Base-by-base conservation (phyloP, 2,797 vertebrate genomes). In the Rhinogobio ventralis region DNA sequence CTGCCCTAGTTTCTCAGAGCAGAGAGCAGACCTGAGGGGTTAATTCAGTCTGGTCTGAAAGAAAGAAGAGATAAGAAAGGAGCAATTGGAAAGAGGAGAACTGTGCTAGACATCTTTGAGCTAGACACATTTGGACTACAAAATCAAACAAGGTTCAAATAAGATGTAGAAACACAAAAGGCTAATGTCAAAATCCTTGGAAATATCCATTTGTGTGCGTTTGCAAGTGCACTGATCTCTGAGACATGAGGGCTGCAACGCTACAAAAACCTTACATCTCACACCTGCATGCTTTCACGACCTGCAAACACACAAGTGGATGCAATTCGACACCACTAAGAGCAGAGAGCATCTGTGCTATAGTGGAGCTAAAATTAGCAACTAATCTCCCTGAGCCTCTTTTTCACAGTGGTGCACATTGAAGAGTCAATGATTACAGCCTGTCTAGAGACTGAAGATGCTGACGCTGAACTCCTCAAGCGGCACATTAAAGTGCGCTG, bases 361-460 rank as follows among this genome's bases (percentile, higher is more conserved):
- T 76, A 77, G 45, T 68, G 17, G 11, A 67, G 72, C 82, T 83
- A 68, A 83, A 77, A 83, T 83, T 83, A 83, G 82, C 62, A 68
- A 55, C 46, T n/a, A 76, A 76, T 83, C 46, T 76, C 82, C 36
- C 10, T 28, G 30, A 83, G 73, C 46, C 72, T 67, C 81, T 83
- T 67, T 81, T 75, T 75, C 45, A 57, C 82, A 68, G 60, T 75
- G 46, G 73, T 7, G 10, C 62, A 76, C 49, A 68, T 33, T 77
- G 73, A 83, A 55, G 82, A 83, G 62, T 83, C 62, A 83, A 83
- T 83, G 73, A 83, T 83, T 83, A 83, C 36, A 83, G 73, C 73
- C 82, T 83, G 82, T 77, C 82, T 83, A 75, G 45, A 75, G 72
- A 25, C 81, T 74, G 71, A 83, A 83, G 82, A 83, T 83, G 82